phyloP scores from a whole-genome alignment of 2,888 invertebrate genomes.

The Serripes groenlandicus region DNA sequence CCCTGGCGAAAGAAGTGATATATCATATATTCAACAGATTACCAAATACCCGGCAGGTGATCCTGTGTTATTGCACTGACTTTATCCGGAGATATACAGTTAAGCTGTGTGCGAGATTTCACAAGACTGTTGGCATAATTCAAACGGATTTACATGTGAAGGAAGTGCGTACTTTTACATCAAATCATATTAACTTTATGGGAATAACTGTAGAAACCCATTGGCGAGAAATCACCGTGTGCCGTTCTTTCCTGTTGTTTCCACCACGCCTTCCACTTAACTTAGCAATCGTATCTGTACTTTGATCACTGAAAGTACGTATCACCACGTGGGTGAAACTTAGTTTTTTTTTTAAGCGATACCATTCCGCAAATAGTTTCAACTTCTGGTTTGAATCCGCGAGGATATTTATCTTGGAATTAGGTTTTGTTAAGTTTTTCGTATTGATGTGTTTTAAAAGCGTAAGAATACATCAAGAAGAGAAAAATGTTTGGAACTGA shows the following conservation, averaged over 20 bases:
- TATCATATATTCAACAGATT: too few species aligned
- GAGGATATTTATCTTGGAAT: conserved; percentile 11
- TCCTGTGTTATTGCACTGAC: too few species aligned
- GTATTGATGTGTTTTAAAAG: conserved; percentile 25
- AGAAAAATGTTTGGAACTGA: not conserved
- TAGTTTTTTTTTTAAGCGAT: conserved; percentile 11
- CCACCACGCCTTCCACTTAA: conserved; percentile 40
- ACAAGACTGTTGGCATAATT: conserved; percentile 15
- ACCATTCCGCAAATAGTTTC: conserved; percentile 19
- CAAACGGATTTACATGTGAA: conserved; percentile 24
- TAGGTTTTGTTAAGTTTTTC: conserved; percentile 18
- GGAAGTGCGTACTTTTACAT: conserved; percentile 20
- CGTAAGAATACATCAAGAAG: conserved; percentile 13
- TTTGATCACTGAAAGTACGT: conserved; percentile 2
- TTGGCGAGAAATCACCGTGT: conserved; percentile 13
- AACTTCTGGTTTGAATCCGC: conserved; percentile 16
- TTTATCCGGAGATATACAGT: not conserved
- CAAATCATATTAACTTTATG: conserved; percentile 45
- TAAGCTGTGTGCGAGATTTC: conserved; percentile 16
- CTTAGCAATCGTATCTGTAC: not conserved
- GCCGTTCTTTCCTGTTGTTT: conserved; percentile 20
- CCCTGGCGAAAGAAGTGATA: too few species aligned
- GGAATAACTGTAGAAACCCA: conserved; percentile 32
- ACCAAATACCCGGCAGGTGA: too few species aligned
- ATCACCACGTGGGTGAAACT: not conserved